A percentile compares a stretch with the other conserved stretches of the same genome.
These are phyloP conservation scores for Muscidifurax raptorellus DNA, from an alignment of 1,140 invertebrate genomes.

Conservation along the genomic window DNA sequence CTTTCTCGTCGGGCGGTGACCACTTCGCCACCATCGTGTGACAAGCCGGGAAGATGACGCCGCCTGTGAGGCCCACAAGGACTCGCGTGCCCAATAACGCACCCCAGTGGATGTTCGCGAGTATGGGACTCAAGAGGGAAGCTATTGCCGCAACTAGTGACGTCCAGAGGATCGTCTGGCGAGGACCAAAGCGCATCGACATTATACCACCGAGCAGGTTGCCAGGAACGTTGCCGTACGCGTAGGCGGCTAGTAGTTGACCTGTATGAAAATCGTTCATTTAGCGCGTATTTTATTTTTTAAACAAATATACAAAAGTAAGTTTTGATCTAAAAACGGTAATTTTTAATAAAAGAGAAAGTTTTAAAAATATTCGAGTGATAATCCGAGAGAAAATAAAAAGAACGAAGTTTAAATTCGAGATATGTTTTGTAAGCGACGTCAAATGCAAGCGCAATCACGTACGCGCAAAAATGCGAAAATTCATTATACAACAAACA, in stretches of 20 bases:
- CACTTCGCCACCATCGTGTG: conserved; percentile 82
- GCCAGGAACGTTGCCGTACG: conserved; percentile 71
- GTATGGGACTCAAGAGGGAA: conserved; percentile 79
- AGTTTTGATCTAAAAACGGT: not conserved
- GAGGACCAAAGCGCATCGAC: conserved; percentile 81
- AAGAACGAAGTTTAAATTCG: no score
- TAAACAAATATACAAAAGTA: no score
- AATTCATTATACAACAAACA: not conserved
- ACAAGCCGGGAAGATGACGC: conserved; percentile 81
- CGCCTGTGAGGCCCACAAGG: conserved; percentile 72
- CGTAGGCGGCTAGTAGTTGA: conserved; percentile 79
- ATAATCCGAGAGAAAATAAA: no score
- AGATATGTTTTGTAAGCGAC: no score
- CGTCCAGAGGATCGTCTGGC: conserved; percentile 80
- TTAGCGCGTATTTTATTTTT: not conserved
- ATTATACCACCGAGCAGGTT: conserved; percentile 79
- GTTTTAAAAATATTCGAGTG: no score
- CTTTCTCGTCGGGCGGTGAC: conserved; percentile 83
- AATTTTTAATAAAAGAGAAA: not conserved
- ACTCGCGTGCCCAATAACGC: conserved; percentile 55
- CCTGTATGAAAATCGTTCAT: conserved; percentile 72
- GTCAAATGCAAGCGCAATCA: no score
- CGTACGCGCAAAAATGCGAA: no score
- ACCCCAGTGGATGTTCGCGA: conserved; percentile 71
- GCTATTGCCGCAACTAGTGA: conserved; percentile 79